Base-by-base conservation (phyloP, 2,888 invertebrate genomes). In the Apoda limacodes region DNA sequence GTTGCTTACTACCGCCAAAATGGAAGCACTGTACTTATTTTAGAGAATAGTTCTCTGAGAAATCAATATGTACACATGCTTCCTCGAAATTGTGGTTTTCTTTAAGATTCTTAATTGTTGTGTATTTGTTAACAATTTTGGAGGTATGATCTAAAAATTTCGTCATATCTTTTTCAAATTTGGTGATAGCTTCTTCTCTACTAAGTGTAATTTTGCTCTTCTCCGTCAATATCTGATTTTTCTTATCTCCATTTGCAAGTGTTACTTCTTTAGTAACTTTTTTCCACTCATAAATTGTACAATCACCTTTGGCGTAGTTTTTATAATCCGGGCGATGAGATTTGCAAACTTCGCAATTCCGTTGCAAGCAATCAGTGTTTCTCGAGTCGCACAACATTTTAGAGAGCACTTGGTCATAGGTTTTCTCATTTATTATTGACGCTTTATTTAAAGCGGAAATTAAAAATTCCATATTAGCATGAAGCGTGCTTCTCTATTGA, bases 21-120 rank as follows among this genome's bases (percentile, higher is more conserved):
- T 47, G 45, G 9, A 41, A 41, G 3, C 38, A 12, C 20, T 47
- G 45, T 4, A 49, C 36, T 34, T 33, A 46, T 34, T 45, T 46
- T 13, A 40, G 4, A 3, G 32, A 11, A 22, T 49, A 43, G 40
- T 49, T 45, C 39, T 47, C 43, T 0, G 41, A 43, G 25, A 46
- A 50, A 22, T 50, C 48, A 7, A 49, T 28, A 19, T 46, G 42
- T 5, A 40, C 13, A 9, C 32, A 9, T 13, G 36, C 40, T 33
- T 44, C 43, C 9, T 25, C 5, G 19, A 35, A 6, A 7, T 11
- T 21, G 9, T 27, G 21, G 13, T 22, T 26, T 7, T 11, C 17
- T 30, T 35, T 37, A 13, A 33, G 26, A 21, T 9, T 12, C 31
- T 30, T 40, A 5, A 36, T 36, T 22, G n/a, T 28, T 14, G 27